A percentile compares a stretch with the other conserved stretches of the same genome.
phyloP scores from a whole-genome alignment of 2,113 vertebrate genomes.

The Corythornis cristatus region DNA sequence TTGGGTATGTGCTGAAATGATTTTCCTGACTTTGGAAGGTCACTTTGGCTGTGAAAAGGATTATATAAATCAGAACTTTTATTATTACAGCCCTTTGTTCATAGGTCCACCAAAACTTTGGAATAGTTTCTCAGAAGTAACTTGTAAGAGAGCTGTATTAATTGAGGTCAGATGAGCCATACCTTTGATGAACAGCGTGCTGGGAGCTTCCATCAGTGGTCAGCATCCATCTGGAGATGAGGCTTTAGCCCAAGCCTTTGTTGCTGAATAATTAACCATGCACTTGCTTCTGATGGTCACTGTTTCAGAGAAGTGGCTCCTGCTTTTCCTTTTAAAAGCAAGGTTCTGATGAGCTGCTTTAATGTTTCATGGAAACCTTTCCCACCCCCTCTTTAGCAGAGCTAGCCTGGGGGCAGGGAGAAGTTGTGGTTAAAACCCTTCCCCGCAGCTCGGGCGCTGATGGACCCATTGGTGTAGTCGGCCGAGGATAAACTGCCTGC shows the following conservation, averaged over 20 bases:
- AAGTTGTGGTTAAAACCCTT: constrained; percentile 19
- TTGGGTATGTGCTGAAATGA: background rate
- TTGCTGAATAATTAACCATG: constrained; percentile 34
- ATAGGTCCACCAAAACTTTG: background rate
- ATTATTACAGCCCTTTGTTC: background rate
- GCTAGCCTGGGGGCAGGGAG: background rate
- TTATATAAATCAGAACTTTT: constrained; percentile 44
- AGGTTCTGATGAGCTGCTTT: background rate
- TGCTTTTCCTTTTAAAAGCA: background rate
- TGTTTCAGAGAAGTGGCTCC: background rate
- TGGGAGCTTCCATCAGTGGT: constrained; percentile 7
- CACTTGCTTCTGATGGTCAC: background rate
- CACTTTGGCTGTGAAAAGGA: background rate
- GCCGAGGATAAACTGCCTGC: background rate
- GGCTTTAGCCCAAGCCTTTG: constrained; percentile 13
- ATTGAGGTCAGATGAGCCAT: constrained; percentile 54
- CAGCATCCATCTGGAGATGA: constrained; percentile 29
- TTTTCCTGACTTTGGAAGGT: background rate
- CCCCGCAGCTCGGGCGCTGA: accelerated
- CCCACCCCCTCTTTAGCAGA: background rate
- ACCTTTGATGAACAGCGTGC: background rate
- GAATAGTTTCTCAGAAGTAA: constrained; percentile 33
- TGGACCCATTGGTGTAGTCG: background rate
- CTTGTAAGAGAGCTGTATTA: constrained; percentile 5
- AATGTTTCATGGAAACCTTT: background rate